Conservation (phyloP, 2,888 invertebrate species). For the Troglohyphantes excavatus region DNA sequence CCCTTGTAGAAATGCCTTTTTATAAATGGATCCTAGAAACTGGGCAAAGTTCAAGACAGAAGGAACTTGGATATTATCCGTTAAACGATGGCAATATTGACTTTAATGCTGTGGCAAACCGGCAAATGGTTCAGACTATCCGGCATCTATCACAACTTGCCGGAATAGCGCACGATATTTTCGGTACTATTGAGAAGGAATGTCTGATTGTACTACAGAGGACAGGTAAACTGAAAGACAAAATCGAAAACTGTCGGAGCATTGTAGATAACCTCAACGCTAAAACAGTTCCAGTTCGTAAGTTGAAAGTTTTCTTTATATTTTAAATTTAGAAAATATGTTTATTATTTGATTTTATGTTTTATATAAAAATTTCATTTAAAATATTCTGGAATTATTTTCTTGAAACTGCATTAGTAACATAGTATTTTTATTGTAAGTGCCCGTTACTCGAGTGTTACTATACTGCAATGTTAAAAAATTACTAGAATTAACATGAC, state of each 20-base stretch:
- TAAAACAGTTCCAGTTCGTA: slow-evolving; percentile 95
- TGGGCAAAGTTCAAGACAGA: not conserved
- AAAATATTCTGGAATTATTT: no score
- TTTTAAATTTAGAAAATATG: no score
- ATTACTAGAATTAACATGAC: no score
- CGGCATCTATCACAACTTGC: slow-evolving; percentile 36
- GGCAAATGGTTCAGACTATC: slow-evolving; percentile 22
- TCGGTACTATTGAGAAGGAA: slow-evolving; percentile 90
- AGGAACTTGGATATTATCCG: not conserved
- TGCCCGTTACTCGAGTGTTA: no score
- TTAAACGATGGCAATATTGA: not conserved
- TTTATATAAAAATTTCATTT: not conserved
- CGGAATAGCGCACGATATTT: slow-evolving; percentile 90
- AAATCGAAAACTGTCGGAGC: slow-evolving; percentile 88
- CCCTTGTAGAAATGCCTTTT: slow-evolving; percentile 44
- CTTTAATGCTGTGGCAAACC: slow-evolving; percentile 16
- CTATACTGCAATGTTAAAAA: no score
- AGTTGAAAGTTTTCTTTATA: slow-evolving; percentile 85
- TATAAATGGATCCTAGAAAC: slow-evolving; percentile 42
- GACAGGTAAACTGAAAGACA: slow-evolving; percentile 87
- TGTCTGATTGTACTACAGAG: slow-evolving; percentile 89
- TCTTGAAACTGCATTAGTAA: no score
- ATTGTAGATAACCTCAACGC: slow-evolving; percentile 90
- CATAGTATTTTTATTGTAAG: no score
- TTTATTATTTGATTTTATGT: not conserved